Conservation (phyloP, 2,888 invertebrate genomes). For the Drosophila mayaguana region DNA sequence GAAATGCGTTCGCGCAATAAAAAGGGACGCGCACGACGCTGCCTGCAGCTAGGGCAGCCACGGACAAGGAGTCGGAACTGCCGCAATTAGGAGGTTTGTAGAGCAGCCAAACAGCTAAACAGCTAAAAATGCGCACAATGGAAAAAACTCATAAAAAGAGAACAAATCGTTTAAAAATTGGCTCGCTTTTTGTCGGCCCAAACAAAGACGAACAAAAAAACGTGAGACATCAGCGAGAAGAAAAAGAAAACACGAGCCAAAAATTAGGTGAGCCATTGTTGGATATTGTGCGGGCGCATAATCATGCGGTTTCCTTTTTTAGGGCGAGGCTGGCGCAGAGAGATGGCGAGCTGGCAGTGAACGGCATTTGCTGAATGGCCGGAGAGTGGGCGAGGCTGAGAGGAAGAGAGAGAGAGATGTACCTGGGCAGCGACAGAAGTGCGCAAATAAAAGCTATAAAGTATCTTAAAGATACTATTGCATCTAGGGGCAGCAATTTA, state of each 20-base stretch:
- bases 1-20: conserved; percentile 72
- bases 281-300: conserved; percentile 59
- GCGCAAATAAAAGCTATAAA: neutral
- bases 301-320: conserved; percentile 76
- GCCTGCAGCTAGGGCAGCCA: neutral
- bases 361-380: conserved; percentile 27
- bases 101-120: conserved; percentile 42
- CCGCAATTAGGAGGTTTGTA: conserved; percentile 79
- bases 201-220: conserved; percentile 52
- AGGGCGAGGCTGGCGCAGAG: neutral
- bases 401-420: neutral
- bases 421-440: neutral
- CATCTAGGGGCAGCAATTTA: neutral
- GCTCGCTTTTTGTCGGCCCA: conserved; percentile 68
- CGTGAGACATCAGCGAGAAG: conserved; percentile 17
- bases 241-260: conserved; percentile 54
- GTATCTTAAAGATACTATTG: conserved; percentile 1
- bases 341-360: neutral
- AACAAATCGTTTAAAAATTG: conserved; percentile 76
- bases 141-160: conserved; percentile 80
- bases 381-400: neutral
- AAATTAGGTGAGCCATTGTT: conserved; percentile 78
- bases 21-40: conserved; percentile 35
- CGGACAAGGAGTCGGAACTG: conserved; percentile 46
- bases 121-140: conserved; percentile 50